Conservation (phyloP, 35 echinoderm and acorn worm species). For the Lytechinus pictus region DNA sequence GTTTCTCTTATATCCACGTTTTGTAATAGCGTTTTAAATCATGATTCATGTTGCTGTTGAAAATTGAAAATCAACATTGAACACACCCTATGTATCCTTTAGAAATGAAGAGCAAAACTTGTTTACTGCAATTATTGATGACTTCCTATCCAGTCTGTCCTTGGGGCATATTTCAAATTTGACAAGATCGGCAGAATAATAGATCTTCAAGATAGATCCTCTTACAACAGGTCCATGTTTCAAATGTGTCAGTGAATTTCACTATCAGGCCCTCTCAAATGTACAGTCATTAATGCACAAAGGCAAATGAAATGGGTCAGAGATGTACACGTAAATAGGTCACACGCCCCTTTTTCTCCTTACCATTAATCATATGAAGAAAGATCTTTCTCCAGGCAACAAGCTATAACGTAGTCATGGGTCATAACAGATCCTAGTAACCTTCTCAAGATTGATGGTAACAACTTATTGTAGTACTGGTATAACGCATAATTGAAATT, state of each 20-base stretch:
- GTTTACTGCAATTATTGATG: not conserved
- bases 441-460: not conserved
- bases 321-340: not conserved
- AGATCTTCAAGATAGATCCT: not conserved
- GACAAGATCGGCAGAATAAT: not conserved
- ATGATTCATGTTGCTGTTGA: too few relatives aligned
- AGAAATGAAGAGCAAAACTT: not conserved
- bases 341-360: not conserved
- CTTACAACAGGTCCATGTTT: not conserved
- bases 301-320: not conserved
- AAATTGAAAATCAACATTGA: too few relatives aligned
- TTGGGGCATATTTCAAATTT: slow-evolving; percentile 5
- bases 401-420: too few relatives aligned
- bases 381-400: not conserved
- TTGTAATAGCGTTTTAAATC: too few relatives aligned
- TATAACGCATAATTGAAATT: not conserved
- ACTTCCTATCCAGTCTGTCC: not conserved
- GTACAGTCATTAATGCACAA: not conserved
- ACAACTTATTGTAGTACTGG: not conserved
- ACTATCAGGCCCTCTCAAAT: not conserved
- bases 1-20: too few relatives aligned
- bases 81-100: not conserved
- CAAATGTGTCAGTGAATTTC: not conserved
- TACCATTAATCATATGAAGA: not conserved
- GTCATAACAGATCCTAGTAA: not conserved